Conservation (phyloP, 2,113 vertebrate species). For the Dicaeum eximium region DNA sequence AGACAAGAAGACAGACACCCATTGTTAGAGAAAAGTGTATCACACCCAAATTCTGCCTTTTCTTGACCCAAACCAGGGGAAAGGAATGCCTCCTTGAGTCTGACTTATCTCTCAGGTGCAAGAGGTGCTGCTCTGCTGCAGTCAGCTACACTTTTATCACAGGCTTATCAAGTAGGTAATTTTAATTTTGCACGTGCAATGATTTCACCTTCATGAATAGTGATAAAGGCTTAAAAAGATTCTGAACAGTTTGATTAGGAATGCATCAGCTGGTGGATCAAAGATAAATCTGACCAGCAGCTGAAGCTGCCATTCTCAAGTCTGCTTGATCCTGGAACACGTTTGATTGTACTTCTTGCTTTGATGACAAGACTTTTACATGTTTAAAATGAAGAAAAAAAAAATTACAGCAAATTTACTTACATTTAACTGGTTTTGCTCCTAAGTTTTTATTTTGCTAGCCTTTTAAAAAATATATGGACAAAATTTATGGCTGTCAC, state of each 20-base stretch:
- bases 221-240: constrained; percentile 20
- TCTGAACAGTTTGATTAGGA: constrained; percentile 17
- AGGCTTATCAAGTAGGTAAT: constrained; percentile 5
- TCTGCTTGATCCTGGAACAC: neutral
- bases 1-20: neutral
- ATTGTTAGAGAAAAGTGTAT: neutral
- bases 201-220: constrained; percentile 51
- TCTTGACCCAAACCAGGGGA: neutral
- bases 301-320: neutral
- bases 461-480: neutral
- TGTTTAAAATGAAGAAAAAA: neutral
- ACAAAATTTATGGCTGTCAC: neutral
- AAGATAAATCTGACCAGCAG: neutral
- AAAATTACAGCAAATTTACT: neutral
- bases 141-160: constrained; percentile 38
- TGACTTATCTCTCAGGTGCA: neutral
- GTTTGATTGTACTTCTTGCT: neutral
- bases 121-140: neutral
- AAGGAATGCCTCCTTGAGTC: neutral
- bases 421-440: neutral
- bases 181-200: constrained; percentile 16
- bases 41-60: neutral
- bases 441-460: neutral
- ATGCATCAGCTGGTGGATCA: neutral
- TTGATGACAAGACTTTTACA: neutral